Evolutionary conservation across 2,888 invertebrate species (phyloP), one percentile per base, ranked within the genome.

Genomic region (Troides aeacus): DNA sequence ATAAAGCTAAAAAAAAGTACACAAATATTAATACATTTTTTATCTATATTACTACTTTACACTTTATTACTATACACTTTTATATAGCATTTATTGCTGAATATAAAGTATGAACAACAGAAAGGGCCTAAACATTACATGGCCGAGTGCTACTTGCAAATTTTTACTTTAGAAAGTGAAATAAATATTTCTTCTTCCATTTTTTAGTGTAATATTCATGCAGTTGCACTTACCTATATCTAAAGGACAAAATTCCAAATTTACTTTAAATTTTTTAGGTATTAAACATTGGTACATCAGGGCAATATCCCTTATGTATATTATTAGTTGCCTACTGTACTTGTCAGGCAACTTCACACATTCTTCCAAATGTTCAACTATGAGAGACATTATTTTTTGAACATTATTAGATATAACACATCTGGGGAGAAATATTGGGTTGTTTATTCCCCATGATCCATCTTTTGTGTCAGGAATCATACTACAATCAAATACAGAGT

Each of bases 401-500:
- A 90, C 88, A 75, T 90, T 92, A 53, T 84, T 81, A 1, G 93
- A 93, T 64, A 93, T 82, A 0, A 88, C 82, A 82, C 93, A 92
- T 78, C 83, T 88, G 0, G 92, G 89, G 10, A 93, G 78, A 69
- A 90, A 90, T 12, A 91, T 71, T 0, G 93, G 93, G 61, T 83
- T 86, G 24, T 82, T 84, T 3, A 90, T 73, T 71, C 87, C 85
- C 85, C 89, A 90, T 5, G 77, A 24, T 8, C 76, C 68, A 56
- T 81, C 82, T 63, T 84, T 84, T 64, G 1, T 65, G 21, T 62
- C 60, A 17, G 21, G 46, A 15, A n/a, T 24, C 1, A 84, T 83
- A 0, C 82, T 80, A 0, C 81, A 77, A 75, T 87, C 86, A 18
- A 87, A 70, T 62, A 82, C 74, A 0, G 87, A 86, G 21, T 88